Base-by-base conservation (phyloP, 2,797 vertebrate species). In the Simalia tracyae region DNA sequence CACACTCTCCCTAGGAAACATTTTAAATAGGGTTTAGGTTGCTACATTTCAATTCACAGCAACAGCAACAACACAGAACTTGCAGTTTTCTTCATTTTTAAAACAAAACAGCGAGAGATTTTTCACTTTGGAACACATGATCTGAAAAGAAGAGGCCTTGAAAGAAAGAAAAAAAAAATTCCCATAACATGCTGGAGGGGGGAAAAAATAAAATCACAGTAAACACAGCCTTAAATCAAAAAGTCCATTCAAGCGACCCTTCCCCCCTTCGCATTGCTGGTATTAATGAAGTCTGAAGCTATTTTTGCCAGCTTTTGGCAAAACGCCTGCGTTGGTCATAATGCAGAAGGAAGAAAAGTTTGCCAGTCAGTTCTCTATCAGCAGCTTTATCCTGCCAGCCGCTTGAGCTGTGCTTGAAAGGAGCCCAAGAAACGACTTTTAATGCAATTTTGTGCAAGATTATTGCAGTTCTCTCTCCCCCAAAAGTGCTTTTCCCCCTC, bases 1-100 rank as follows among this genome's bases (percentile, higher is more conserved):
- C 95, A 93, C 95, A 95, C 95, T 96, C 85, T 96, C 95, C 97
- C 97, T 97, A 97, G 97, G 97, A 97, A 95, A 97, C 96, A 97
- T 97, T 96, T 97, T 91, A 97, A 97, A 97, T 92, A 96, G 0
- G 92, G 94, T 96, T 97, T 97, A 94, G 96, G 93, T 92, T 88
- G 87, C 95, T 81, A 91, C 91, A 91, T 93, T 93, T 42, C 0
- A 26, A 14, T 12, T n/a, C 8, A 86, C 3, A 0, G 15, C 14
- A 86, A 59, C 84, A 86, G 14, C 88, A 90, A 89, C 15, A 59
- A 60, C 57, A 86, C 19, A 85, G 26, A 46, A 54, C 84, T 85
- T 14, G 84, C 12, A 57, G 56, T n/a, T 31, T n/a, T n/a, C 7
- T 86, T 31, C n/a, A 19, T 6, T 14, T 15, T 61, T 24, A 12